Conservation (phyloP, 1,140 invertebrate species). For the Panagrolaimus sp. region DNA sequence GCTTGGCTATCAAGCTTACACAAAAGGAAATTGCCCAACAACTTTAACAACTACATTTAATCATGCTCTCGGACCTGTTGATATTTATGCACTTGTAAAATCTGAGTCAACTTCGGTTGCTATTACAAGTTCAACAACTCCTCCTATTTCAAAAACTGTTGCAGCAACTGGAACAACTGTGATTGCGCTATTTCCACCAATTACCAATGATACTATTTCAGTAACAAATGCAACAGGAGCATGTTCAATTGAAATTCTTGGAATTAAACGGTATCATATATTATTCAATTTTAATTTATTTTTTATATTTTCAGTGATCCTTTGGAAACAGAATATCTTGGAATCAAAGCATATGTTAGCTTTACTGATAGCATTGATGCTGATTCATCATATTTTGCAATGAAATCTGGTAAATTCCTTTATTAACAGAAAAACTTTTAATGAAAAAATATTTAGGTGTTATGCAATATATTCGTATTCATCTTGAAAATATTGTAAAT, state of each 20-base stretch:
- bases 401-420: background rate
- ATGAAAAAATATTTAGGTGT: background rate
- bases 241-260: slow-evolving; percentile 7
- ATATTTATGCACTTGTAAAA: background rate
- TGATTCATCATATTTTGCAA: background rate
- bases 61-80: background rate
- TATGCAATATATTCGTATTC: background rate
- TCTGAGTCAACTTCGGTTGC: no score
- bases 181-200: background rate
- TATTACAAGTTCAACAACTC: background rate
- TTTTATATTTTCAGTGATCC: background rate
- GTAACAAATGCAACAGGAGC: background rate
- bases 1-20: background rate
- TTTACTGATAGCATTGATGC: background rate
- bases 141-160: background rate
- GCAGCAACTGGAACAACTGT: background rate
- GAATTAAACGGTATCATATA: background rate
- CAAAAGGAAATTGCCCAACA: background rate
- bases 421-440: background rate
- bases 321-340: background rate
- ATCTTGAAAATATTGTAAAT: background rate
- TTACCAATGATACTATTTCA: background rate
- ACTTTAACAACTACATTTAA: background rate
- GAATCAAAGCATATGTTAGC: background rate
- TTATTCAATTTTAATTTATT: no score